Percentiles rank a stretch among this genome's conserved stretches.
Conservation (phyloP, 2,113 vertebrate species). For the Cynopterus brachyotis region DNA sequence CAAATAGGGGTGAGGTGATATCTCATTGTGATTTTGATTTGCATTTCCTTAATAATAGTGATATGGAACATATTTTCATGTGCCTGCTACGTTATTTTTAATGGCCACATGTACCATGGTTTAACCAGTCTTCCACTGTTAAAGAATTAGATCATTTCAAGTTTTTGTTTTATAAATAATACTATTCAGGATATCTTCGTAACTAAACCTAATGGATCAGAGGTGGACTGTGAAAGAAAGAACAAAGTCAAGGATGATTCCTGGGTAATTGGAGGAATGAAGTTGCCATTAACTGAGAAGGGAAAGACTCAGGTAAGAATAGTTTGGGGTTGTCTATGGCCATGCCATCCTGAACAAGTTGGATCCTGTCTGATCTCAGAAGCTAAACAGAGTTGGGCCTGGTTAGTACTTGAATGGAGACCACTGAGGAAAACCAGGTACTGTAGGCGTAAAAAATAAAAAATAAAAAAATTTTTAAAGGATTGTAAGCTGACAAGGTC, state of each 20-base stretch:
- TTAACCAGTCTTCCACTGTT: background rate
- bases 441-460: too few relatives aligned
- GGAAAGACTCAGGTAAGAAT: background rate
- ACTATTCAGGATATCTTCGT: background rate
- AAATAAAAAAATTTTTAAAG: too few relatives aligned
- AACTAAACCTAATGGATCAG: background rate
- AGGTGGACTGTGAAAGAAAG: background rate
- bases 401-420: too few relatives aligned
- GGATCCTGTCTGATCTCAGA: too few relatives aligned
- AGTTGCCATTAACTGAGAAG: background rate
- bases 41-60: background rate
- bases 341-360: too few relatives aligned
- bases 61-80: background rate
- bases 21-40: background rate
- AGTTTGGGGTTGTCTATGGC: background rate
- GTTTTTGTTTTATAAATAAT: conserved; percentile 19
- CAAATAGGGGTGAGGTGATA: background rate
- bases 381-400: too few relatives aligned
- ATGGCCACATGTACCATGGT: background rate
- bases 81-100: background rate
- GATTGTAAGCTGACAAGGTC: too few relatives aligned
- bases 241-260: background rate
- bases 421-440: too few relatives aligned
- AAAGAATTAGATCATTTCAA: background rate
- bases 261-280: background rate